phyloP scores from a whole-genome alignment of 2,113 vertebrate species.

The Cavia aperea region DNA sequence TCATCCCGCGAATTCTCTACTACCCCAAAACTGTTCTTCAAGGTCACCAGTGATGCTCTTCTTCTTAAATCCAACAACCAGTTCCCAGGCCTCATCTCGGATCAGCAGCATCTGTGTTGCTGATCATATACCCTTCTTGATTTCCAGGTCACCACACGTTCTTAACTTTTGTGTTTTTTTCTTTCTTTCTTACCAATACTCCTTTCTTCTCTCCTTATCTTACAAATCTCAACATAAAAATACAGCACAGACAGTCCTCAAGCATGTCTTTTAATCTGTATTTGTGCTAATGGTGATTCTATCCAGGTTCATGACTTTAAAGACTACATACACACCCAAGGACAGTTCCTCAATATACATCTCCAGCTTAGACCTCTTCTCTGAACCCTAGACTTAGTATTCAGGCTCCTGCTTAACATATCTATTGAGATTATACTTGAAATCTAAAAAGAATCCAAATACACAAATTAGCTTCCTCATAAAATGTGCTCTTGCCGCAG shows the following conservation, averaged over 20 bases:
- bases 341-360: not conserved
- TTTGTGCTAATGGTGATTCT: not conserved
- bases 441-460: not conserved
- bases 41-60: not conserved
- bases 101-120: not conserved
- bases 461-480: not conserved
- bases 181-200: not conserved
- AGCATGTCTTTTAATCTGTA: not conserved
- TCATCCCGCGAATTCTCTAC: not conserved
- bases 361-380: not conserved
- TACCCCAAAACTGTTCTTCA: not conserved
- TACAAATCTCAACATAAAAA: not conserved
- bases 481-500: not conserved
- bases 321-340: not conserved
- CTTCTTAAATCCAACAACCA: not conserved
- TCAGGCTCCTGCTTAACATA: not conserved
- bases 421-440: not conserved
- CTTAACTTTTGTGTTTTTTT: not conserved
- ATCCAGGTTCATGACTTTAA: conserved; percentile 1
- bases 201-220: not conserved
- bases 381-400: not conserved
- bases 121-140: not conserved
- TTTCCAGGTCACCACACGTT: not conserved
- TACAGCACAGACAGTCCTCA: not conserved
- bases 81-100: not conserved